Percentiles rank a stretch among this genome's conserved stretches.
phyloP scores from a whole-genome alignment of 2,888 invertebrate species.

The Leptinotarsa rubiginosa region DNA sequence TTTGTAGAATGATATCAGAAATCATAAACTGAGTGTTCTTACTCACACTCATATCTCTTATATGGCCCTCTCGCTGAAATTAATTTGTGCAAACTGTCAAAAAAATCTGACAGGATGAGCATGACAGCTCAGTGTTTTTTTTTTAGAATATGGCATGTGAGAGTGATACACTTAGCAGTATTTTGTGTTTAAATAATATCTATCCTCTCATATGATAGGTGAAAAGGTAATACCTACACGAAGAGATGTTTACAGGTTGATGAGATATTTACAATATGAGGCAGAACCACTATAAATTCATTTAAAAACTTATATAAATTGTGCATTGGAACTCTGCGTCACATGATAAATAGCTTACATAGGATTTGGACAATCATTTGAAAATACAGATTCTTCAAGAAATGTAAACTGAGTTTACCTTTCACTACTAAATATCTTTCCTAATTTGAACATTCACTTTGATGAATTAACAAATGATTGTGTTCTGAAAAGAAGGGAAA shows the following conservation, averaged over 20 bases:
- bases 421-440: not conserved
- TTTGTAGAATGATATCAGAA: not conserved
- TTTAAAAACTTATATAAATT: conserved; percentile 14
- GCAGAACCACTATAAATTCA: conserved; percentile 14
- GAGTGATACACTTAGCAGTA: conserved; percentile 56
- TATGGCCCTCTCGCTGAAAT: conserved; percentile 8
- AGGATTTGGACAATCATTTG: conserved; percentile 27
- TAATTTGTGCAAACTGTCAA: conserved; percentile 16
- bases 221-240: conserved; percentile 30
- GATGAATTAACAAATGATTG: conserved; percentile 20
- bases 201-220: conserved; percentile 32
- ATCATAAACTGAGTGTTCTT: not conserved
- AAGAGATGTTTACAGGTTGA: conserved; percentile 19
- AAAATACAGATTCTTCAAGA: conserved; percentile 5
- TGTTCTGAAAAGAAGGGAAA: conserved; percentile 45
- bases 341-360: conserved; percentile 31
- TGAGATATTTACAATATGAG: conserved; percentile 31
- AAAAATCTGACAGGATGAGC: conserved; percentile 51
- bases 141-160: conserved; percentile 61
- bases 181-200: conserved; percentile 55
- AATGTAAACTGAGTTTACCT: not conserved
- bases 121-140: conserved; percentile 42
- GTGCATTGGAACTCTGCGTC: conserved; percentile 23
- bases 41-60: not conserved
- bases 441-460: not conserved